phyloP scores from a whole-genome alignment of 2,888 invertebrate species.

The Lasiommata megera region DNA sequence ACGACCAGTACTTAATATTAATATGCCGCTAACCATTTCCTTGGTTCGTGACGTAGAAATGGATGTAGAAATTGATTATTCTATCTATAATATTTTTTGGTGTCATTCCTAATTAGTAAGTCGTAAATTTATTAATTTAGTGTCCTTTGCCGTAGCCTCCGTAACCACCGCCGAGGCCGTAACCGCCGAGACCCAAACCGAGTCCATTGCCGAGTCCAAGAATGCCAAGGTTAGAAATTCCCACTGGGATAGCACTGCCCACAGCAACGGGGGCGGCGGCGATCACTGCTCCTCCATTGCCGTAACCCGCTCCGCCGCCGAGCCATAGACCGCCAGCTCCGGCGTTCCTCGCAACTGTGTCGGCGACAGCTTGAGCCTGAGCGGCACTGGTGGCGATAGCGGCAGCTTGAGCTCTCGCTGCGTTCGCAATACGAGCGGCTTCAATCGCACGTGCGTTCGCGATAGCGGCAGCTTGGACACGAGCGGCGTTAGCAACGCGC shows the following conservation, averaged over 20 bases:
- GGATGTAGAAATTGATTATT: slow-evolving; percentile 62
- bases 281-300: slow-evolving; percentile 38
- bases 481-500: slow-evolving; percentile 66
- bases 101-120: slow-evolving; percentile 12
- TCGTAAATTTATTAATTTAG: slow-evolving; percentile 32
- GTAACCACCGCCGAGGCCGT: slow-evolving; percentile 37
- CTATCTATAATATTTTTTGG: slow-evolving; percentile 36
- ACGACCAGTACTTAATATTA: slow-evolving; percentile 49
- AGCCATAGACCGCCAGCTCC: slow-evolving; percentile 58
- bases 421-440: slow-evolving; percentile 69
- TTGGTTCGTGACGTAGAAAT: slow-evolving; percentile 51
- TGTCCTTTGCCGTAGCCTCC: slow-evolving; percentile 33
- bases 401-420: slow-evolving; percentile 56
- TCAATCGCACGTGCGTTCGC: slow-evolving; percentile 70
- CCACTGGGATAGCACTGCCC: slow-evolving; percentile 8
- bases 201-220: not conserved
- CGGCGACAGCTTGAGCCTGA: slow-evolving; percentile 63
- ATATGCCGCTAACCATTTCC: slow-evolving; percentile 73
- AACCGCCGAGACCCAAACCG: slow-evolving; percentile 19
- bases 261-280: slow-evolving; percentile 32
- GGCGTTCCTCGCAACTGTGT: slow-evolving; percentile 60
- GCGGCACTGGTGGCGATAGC: slow-evolving; percentile 60
- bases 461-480: slow-evolving; percentile 67
- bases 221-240: slow-evolving; percentile 9
- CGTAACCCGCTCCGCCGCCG: slow-evolving; percentile 44